Percentiles rank a stretch among this genome's conserved stretches.
phyloP scores from a whole-genome alignment of 2,888 invertebrate species.

The Hypomecis atomaria region DNA sequence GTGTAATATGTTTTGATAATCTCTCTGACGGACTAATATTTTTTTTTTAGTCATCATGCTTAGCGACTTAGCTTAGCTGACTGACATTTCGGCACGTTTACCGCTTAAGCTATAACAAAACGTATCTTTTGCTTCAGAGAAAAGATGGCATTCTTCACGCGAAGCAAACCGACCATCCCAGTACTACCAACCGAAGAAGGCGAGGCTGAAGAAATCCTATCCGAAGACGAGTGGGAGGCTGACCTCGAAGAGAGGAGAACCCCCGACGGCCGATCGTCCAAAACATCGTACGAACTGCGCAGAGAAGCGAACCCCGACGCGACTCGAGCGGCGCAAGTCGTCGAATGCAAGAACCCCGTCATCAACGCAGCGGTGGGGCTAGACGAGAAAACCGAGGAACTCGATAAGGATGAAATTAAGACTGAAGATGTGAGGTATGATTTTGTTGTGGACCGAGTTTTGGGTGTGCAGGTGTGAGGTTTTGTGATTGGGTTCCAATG shows the following conservation, averaged over 20 bases:
- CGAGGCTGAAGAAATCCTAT: conserved; percentile 65
- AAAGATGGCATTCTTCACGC: conserved; percentile 98
- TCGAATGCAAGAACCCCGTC: conserved; percentile 74
- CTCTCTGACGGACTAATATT: too few species aligned
- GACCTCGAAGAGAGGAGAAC: conserved; percentile 75
- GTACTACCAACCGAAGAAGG: conserved; percentile 88
- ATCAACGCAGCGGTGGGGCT: conserved; percentile 33
- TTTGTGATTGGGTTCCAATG: conserved; percentile 28
- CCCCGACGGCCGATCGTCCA: conserved; percentile 77
- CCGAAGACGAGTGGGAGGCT: conserved; percentile 80
- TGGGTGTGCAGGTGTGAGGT: conserved; percentile 90
- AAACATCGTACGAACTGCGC: conserved; percentile 72
- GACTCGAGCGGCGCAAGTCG: conserved; percentile 45
- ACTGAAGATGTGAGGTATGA: conserved; percentile 87
- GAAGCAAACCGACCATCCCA: conserved; percentile 90
- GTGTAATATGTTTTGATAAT: too few species aligned
- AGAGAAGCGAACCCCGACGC: conserved; percentile 14
- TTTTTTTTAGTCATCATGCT: too few species aligned
- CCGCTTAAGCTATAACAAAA: too few species aligned
- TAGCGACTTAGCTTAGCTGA: too few species aligned
- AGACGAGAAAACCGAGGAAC: conserved; percentile 22
- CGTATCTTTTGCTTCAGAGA: conserved; percentile 87
- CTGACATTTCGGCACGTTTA: too few species aligned
- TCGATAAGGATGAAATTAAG: conserved; percentile 66
- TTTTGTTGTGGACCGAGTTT: conserved; percentile 92